These are phyloP conservation scores for Lycaena phlaeas DNA, from an alignment of 2,888 invertebrate species.

Conservation along the genomic window DNA sequence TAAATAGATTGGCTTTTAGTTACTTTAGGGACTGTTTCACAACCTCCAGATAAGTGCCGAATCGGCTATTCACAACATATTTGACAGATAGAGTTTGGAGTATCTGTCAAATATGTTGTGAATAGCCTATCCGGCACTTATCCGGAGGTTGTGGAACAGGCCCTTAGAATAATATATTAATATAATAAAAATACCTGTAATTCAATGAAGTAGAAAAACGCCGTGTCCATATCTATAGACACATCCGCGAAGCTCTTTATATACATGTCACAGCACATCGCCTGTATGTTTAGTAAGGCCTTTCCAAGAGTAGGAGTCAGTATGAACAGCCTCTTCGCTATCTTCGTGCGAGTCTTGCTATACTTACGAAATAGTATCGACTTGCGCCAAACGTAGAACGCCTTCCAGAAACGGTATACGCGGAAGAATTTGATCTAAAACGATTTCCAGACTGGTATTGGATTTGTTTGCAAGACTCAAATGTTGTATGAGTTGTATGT, in stretches of 20 bases:
- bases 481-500: not conserved
- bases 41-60: no score
- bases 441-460: no score
- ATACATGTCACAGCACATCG: constrained; percentile 77
- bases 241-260: constrained; percentile 76
- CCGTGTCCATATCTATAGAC: constrained; percentile 54
- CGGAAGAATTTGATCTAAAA: constrained; percentile 78
- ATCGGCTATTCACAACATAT: no score
- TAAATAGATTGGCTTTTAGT: no score
- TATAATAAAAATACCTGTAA: constrained; percentile 56
- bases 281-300: constrained; percentile 80
- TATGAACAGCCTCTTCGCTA: constrained; percentile 81
- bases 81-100: no score
- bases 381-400: constrained; percentile 86
- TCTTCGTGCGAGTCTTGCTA: constrained; percentile 64
- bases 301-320: constrained; percentile 80
- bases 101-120: no score
- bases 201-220: constrained; percentile 81
- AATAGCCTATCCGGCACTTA: no score
- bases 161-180: no score
- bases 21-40: no score
- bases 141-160: no score
- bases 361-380: constrained; percentile 81
- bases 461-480: no score
- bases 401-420: constrained; percentile 82